These are phyloP conservation scores for Sebastes elongatus DNA, from an alignment of 2,797 vertebrate genomes.

Conservation along the genomic window DNA sequence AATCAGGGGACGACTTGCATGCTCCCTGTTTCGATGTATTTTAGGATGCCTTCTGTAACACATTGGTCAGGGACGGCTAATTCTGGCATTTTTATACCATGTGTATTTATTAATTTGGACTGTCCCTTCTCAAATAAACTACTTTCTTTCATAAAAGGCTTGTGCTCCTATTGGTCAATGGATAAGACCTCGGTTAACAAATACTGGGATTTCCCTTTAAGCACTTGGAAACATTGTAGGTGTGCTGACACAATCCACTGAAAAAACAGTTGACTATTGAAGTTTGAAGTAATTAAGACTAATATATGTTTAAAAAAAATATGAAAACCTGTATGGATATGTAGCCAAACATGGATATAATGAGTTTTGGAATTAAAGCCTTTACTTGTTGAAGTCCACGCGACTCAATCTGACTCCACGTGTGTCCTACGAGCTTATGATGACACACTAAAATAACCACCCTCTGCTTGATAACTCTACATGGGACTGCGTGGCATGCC, in stretches of 20 bases:
- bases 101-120: no score
- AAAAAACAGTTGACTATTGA: not conserved
- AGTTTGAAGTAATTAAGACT: not conserved
- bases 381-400: not conserved
- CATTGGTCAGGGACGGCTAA: no score
- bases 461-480: constrained; percentile 6
- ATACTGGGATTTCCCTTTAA: not conserved
- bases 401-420: not conserved
- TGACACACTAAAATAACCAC: constrained; percentile 8
- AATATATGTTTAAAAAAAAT: not conserved
- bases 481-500: constrained; percentile 7
- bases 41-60: no score
- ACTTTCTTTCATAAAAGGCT: no score
- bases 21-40: no score
- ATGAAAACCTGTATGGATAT: not conserved
- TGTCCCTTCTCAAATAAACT: no score
- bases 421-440: not conserved
- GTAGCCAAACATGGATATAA: not conserved
- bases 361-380: not conserved
- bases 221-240: not conserved
- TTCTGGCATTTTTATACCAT: no score
- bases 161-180: not conserved
- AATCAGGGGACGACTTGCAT: no score
- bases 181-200: not conserved
- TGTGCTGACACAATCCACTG: not conserved